Base-by-base conservation (phyloP, 1,140 invertebrate genomes). In the Catajapyx aquilonaris region DNA sequence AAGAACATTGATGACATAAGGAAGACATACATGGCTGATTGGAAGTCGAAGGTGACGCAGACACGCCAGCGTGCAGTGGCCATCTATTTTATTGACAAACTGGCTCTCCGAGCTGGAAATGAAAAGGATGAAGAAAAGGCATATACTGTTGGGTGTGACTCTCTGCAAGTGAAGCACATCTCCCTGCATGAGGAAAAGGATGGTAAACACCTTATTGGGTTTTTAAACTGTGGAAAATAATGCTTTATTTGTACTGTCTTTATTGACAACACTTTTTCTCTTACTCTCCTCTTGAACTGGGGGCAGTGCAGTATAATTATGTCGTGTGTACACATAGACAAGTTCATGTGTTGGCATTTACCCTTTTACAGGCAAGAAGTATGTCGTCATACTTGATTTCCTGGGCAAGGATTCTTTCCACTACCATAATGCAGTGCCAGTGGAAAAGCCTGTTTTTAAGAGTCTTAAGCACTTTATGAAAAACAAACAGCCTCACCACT, bases 331-430 rank as follows among this genome's bases (percentile, higher is more conserved):
- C n/a, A n/a, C n/a, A n/a, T n/a, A n/a, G n/a, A n/a, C n/a, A n/a
- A n/a, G n/a, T n/a, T n/a, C n/a, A n/a, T n/a, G n/a, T n/a, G n/a
- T n/a, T n/a, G 38, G 53, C 55, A n/a, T n/a, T n/a, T n/a, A n/a
- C n/a, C n/a, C n/a, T n/a, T n/a, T n/a, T n/a, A n/a, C n/a, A n/a
- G n/a, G 52, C 10, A 59, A 61, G 51, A n/a, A n/a, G n/a, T n/a
- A n/a, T n/a, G n/a, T n/a, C n/a, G n/a, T n/a, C n/a, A 81, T 90
- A 32, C 99, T 99, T 63, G 95, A 99, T 66, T 99, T 99, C 56
- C 72, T 93, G 33, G n/a, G 94, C 69, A 81, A 76, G 61, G 72
- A 71, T 66, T n/a, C n/a, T n/a, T n/a, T n/a, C 49, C 73, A 93
- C 44, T 99, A 99, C 61, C 84, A 87, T 48, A 99, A 99, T 64